Percentiles rank a stretch among this genome's conserved stretches.
phyloP scores from a whole-genome alignment of 2,888 invertebrate species.

The Zelleria hepariella region DNA sequence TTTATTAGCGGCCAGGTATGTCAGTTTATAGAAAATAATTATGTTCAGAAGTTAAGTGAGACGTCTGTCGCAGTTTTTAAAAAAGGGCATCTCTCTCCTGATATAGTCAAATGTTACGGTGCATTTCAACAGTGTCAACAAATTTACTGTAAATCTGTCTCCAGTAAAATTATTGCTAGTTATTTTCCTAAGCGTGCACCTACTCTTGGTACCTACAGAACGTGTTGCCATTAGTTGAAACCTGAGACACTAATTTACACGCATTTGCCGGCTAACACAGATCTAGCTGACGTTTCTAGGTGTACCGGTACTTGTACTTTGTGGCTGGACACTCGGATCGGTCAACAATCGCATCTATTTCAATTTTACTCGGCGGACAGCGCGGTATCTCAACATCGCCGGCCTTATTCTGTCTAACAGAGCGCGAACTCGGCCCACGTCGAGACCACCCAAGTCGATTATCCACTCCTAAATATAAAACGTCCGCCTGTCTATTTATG shows the following conservation, averaged over 20 bases:
- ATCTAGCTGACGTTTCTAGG: conserved; percentile 47
- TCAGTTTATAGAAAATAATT: neutral
- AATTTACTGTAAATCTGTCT: neutral
- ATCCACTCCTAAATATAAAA: conserved; percentile 55
- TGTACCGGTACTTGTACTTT: neutral
- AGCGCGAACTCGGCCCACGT: conserved; percentile 32
- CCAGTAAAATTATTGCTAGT: neutral
- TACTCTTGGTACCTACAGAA: neutral
- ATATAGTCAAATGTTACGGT: neutral
- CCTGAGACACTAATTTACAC: neutral
- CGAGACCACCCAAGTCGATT: conserved; percentile 57
- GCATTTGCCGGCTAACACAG: conserved; percentile 16
- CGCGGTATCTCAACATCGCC: conserved; percentile 59
- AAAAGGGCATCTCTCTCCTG: too few species aligned
- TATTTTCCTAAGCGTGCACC: neutral
- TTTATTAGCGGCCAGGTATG: neutral
- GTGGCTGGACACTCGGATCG: conserved; percentile 38
- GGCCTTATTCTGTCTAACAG: conserved; percentile 51
- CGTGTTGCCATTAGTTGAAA: neutral
- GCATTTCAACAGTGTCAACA: neutral
- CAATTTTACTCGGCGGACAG: conserved; percentile 49
- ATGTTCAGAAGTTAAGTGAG: neutral
- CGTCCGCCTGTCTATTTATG: conserved; percentile 51
- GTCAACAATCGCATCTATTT: conserved; percentile 55
- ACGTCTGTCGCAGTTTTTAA: neutral